Evolutionary conservation across 1,140 invertebrate species (phyloP).

Genomic region (Drosophila baimaii): DNA sequence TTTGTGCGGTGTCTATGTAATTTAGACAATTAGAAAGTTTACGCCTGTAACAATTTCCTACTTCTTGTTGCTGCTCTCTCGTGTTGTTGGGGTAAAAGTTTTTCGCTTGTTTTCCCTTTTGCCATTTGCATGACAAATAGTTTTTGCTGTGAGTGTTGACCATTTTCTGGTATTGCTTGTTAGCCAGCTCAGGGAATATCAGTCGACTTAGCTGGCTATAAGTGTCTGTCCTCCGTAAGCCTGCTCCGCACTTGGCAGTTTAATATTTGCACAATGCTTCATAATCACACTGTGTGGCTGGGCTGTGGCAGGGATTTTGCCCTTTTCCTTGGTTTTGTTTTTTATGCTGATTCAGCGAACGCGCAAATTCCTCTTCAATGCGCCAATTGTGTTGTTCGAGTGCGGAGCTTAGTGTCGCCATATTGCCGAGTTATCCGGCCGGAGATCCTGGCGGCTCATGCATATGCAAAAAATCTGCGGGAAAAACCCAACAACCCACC

Average conservation of each 20-base stretch:
- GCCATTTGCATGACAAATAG: constrained; percentile 73
- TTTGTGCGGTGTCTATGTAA: constrained; percentile 66
- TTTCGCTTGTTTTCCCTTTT: constrained; percentile 55
- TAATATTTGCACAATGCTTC: constrained; percentile 72
- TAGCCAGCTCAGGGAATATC: constrained; percentile 2
- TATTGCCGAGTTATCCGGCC: constrained; percentile 35
- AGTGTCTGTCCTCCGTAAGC: constrained; percentile 6
- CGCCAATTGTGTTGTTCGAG: constrained; percentile 65
- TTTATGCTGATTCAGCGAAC: constrained; percentile 57
- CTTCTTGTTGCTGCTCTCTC: constrained; percentile 47
- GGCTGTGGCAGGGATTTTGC: constrained; percentile 5
- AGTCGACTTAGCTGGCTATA: not conserved
- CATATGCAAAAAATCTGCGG: constrained; percentile 62
- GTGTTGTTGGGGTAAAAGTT: constrained; percentile 22
- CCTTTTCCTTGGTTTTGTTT: not conserved
- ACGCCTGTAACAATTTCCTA: constrained; percentile 58
- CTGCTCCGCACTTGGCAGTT: constrained; percentile 4
- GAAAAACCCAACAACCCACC: not conserved
- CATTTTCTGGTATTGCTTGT: constrained; percentile 31
- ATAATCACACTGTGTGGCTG: constrained; percentile 51
- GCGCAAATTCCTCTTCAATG: constrained; percentile 43
- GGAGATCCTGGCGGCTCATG: constrained; percentile 48
- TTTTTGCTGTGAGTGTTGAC: constrained; percentile 34
- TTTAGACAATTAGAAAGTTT: constrained; percentile 81
- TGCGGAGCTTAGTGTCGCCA: constrained; percentile 68